These are phyloP conservation scores for Pachyuromys duprasi DNA, from an alignment of 2,797 vertebrate species.

Conservation along the genomic window DNA sequence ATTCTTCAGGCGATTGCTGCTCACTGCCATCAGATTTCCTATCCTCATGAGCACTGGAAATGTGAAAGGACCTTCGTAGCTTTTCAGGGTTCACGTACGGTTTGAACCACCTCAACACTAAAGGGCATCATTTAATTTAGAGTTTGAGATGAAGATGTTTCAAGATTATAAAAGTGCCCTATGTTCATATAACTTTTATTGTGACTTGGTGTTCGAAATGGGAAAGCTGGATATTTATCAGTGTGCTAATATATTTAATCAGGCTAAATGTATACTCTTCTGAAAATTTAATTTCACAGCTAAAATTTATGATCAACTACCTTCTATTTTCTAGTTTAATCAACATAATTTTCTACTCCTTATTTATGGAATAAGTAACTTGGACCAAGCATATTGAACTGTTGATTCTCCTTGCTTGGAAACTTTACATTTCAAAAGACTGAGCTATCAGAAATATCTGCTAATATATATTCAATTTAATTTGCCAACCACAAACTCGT, in stretches of 20 bases:
- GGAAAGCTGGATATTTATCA: conserved; percentile 6
- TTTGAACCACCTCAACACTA: background rate
- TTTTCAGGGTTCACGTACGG: background rate
- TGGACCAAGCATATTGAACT: conserved; percentile 63
- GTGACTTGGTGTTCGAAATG: background rate
- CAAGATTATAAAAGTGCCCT: conserved; percentile 9
- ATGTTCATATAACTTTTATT: background rate
- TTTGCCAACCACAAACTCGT: background rate
- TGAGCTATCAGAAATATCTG: background rate
- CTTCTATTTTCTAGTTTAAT: background rate
- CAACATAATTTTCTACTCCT: conserved; percentile 37
- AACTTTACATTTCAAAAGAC: conserved; percentile 62
- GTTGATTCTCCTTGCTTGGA: conserved; percentile 54
- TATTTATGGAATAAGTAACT: conserved; percentile 68
- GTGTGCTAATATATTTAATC: background rate
- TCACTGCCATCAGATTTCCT: conserved; percentile 80
- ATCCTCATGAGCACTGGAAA: background rate
- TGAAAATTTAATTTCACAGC: background rate
- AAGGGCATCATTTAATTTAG: background rate
- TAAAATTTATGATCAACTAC: background rate
- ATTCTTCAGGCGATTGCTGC: conserved; percentile 72
- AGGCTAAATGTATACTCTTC: background rate
- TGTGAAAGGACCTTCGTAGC: background rate
- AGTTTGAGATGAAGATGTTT: conserved; percentile 5
- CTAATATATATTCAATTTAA: background rate